Evolutionary conservation across 2,113 vertebrate species (phyloP).

Genomic region (Bujurquina vittata): DNA sequence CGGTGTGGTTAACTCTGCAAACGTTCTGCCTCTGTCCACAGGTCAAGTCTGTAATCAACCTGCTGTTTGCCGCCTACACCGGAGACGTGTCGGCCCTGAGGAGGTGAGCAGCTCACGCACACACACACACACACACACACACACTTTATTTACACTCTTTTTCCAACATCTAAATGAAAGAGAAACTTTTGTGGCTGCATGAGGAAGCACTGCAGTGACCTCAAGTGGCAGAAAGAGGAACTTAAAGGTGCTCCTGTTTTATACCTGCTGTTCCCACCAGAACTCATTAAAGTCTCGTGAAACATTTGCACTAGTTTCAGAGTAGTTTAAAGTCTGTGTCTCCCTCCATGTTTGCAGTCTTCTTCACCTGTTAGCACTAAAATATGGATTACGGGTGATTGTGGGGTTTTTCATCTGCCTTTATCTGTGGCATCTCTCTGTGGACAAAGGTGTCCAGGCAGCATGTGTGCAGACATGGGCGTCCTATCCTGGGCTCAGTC

Average conservation of each 20-base stretch:
- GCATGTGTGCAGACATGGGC: neutral
- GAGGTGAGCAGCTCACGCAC: conserved; percentile 78
- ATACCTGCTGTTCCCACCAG: neutral
- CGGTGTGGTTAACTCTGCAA: conserved; percentile 1
- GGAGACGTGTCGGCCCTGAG: conserved; percentile 96
- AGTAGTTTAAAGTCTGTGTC: neutral
- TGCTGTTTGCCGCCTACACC: conserved; percentile 95
- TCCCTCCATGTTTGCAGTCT: neutral
- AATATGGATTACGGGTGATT: neutral
- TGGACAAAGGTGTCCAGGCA: no score
- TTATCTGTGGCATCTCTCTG: no score
- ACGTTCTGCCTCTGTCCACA: conserved; percentile 68
- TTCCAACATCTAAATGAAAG: neutral
- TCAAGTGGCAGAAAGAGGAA: neutral
- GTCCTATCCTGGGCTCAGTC: neutral
- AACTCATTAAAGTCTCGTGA: neutral
- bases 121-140: neutral
- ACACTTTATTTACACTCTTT: neutral
- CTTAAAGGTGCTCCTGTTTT: neutral
- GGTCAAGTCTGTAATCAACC: conserved; percentile 98
- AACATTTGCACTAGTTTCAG: neutral
- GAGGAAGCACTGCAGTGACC: neutral
- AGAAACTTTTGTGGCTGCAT: neutral
- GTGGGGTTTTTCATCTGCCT: neutral
- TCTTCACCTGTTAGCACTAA: neutral